Evolutionary conservation across 23 tunicate genomes (phyloP).

Genomic region (Corella eumyota): DNA sequence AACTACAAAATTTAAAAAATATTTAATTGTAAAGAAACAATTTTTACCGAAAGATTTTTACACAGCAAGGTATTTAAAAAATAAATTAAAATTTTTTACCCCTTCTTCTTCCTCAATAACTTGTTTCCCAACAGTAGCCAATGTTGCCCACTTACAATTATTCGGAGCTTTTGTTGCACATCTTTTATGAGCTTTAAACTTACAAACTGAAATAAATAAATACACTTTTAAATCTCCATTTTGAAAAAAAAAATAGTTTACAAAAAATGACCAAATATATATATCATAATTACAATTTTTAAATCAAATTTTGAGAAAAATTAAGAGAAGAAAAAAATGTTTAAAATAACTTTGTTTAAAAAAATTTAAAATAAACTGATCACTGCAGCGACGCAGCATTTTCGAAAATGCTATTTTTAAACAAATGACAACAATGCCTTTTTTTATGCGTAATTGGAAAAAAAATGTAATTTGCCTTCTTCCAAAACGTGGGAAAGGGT

Average conservation of each 20-base stretch:
- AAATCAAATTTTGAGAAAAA: not conserved
- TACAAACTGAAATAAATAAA: conserved; percentile 63
- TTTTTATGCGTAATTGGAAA: no score
- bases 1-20: no score
- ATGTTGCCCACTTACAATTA: conserved; percentile 91
- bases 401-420: no score
- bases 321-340: not conserved
- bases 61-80: no score
- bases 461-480: no score
- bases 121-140: conserved; percentile 77
- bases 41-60: no score
- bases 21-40: no score
- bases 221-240: not conserved
- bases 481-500: no score
- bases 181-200: conserved; percentile 90
- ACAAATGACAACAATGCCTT: no score
- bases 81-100: conserved; percentile 17
- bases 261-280: not conserved
- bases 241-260: not conserved
- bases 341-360: no score
- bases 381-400: no score
- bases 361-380: no score
- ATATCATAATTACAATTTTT: not conserved
- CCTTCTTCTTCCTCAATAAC: conserved; percentile 95
- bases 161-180: conserved; percentile 77